These are phyloP conservation scores for Melanostoma scalare DNA, from an alignment of 2,888 invertebrate species.

Conservation along the genomic window DNA sequence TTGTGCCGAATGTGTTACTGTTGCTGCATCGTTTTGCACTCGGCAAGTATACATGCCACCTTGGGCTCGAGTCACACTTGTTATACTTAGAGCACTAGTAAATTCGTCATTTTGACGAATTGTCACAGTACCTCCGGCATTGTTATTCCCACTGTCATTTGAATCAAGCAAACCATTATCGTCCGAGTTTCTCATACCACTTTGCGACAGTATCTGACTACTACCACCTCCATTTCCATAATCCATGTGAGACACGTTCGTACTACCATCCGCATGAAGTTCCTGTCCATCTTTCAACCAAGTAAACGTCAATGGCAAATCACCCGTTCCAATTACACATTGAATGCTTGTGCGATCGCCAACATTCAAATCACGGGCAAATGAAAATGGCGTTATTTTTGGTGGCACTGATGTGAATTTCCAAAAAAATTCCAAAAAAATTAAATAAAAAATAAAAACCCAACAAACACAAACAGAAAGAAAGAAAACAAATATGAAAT, in stretches of 20 bases:
- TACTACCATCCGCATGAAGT: conserved; percentile 79
- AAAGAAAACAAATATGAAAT: not conserved
- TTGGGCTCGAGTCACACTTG: conserved; percentile 84
- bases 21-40: conserved; percentile 84
- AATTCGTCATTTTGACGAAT: conserved; percentile 85
- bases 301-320: conserved; percentile 85
- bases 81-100: conserved; percentile 85
- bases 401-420: conserved; percentile 83
- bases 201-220: conserved; percentile 6
- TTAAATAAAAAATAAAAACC: conserved; percentile 10
- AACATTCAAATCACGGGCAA: conserved; percentile 85
- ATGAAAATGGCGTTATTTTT: conserved; percentile 86
- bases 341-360: conserved; percentile 85
- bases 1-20: conserved; percentile 84
- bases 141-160: conserved; percentile 79
- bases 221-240: conserved; percentile 18
- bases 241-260: conserved; percentile 16
- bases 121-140: conserved; percentile 82
- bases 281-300: conserved; percentile 86
- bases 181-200: conserved; percentile 10
- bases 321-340: conserved; percentile 85
- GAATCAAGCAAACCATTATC: conserved; percentile 20
- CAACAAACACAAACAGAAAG: not conserved
- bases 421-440: not conserved
- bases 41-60: conserved; percentile 85